Evolutionary conservation across 2,888 invertebrate genomes (phyloP).

Genomic region (Chalcis sispes): DNA sequence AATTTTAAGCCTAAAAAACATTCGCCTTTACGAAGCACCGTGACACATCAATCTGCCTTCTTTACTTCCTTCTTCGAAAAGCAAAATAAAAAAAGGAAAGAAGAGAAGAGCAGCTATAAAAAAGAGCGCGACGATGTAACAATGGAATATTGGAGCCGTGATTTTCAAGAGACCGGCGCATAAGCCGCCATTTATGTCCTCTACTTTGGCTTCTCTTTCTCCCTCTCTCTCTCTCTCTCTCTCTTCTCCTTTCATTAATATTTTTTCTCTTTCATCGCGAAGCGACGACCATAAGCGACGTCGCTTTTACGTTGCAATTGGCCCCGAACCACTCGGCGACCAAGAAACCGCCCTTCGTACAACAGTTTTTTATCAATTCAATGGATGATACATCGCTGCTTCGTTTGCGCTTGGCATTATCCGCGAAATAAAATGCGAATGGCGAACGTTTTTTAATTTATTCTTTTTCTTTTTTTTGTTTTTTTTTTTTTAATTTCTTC

Average conservation of each 20-base stretch:
- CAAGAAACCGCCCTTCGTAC: neutral
- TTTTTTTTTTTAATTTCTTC: too few species aligned
- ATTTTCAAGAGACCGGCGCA: neutral
- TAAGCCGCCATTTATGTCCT: neutral
- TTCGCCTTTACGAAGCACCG: neutral
- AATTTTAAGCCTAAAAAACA: neutral
- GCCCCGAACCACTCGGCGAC: neutral
- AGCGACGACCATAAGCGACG: neutral
- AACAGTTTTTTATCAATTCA: neutral
- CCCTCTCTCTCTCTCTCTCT: neutral
- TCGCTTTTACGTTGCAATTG: constrained; percentile 15
- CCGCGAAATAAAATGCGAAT: too few species aligned
- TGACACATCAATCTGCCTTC: neutral
- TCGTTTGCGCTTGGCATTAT: constrained; percentile 16
- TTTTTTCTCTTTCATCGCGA: neutral
- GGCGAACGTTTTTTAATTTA: too few species aligned
- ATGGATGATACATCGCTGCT: constrained; percentile 2
- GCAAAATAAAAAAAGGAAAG: too few species aligned
- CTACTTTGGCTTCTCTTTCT: neutral
- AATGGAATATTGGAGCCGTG: neutral
- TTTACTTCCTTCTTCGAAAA: neutral
- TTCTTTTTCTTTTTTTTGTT: too few species aligned
- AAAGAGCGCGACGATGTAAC: neutral
- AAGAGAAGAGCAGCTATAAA: neutral
- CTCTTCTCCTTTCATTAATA: neutral